Evolutionary conservation across 2,797 vertebrate genomes (phyloP).

Genomic region (Betta splendens): DNA sequence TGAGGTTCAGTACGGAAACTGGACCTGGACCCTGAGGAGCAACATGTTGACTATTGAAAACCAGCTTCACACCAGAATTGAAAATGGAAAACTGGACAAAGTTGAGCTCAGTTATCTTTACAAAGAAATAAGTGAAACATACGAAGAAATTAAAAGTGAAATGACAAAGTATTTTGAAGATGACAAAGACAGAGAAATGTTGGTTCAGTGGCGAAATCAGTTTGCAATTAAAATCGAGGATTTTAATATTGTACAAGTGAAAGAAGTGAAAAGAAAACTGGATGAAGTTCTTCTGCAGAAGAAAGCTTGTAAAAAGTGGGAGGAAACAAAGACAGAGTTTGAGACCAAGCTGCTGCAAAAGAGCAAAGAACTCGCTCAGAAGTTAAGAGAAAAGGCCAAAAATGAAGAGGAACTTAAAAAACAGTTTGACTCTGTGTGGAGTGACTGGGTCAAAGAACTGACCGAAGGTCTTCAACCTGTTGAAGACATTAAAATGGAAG

Average conservation of each 20-base stretch:
- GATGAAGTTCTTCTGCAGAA: slow-evolving; percentile 44
- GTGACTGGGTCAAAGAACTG: neutral
- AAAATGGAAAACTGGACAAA: slow-evolving; percentile 17
- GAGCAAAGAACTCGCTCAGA: slow-evolving; percentile 40
- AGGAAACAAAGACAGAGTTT: slow-evolving; percentile 19
- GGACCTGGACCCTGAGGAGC: slow-evolving; percentile 78
- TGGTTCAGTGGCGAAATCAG: too few species aligned
- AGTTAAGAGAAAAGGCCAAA: slow-evolving; percentile 34
- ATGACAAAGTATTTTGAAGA: slow-evolving; percentile 34
- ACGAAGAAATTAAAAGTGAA: neutral
- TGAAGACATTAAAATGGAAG: slow-evolving; percentile 5
- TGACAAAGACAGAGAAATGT: slow-evolving; percentile 27
- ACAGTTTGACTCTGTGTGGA: slow-evolving; percentile 27
- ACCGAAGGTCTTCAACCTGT: slow-evolving; percentile 11
- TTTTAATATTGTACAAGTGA: slow-evolving; percentile 26
- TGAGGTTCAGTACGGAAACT: too few species aligned
- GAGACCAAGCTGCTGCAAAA: slow-evolving; percentile 15
- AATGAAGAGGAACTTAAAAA: neutral
- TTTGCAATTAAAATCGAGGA: slow-evolving; percentile 44
- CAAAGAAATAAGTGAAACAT: neutral
- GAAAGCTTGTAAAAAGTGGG: slow-evolving; percentile 23
- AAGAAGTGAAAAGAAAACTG: slow-evolving; percentile 25
- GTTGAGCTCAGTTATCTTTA: neutral
- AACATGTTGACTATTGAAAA: too few species aligned
- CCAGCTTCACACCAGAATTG: slow-evolving; percentile 17